Evolutionary conservation across 2,113 vertebrate species (phyloP).

Genomic region (Tupaia chinensis): DNA sequence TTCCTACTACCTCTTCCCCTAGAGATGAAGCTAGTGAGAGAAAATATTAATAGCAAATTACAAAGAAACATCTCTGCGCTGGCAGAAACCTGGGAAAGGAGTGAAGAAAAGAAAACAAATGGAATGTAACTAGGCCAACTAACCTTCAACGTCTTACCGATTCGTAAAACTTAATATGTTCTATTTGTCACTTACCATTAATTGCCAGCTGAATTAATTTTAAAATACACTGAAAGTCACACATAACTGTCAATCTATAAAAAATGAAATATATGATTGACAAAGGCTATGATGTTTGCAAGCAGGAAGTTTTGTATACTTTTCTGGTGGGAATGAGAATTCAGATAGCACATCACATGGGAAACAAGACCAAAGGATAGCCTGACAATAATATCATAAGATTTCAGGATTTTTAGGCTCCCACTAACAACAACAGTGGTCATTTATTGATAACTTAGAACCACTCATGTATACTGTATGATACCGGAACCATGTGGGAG

Average conservation of each 20-base stretch:
- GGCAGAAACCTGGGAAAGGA: background rate
- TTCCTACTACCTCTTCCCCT: constrained; percentile 23
- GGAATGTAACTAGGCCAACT: background rate
- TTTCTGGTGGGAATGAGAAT: too few relatives aligned
- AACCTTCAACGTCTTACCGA: background rate
- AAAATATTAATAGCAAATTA: constrained; percentile 1
- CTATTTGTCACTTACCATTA: background rate
- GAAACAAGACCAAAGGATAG: background rate
- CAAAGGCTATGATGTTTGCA: too few relatives aligned
- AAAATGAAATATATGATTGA: background rate
- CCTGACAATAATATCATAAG: background rate
- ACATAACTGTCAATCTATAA: background rate
- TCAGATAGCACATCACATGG: too few relatives aligned
- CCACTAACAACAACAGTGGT: background rate
- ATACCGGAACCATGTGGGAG: too few relatives aligned
- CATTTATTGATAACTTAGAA: background rate
- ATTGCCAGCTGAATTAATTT: background rate
- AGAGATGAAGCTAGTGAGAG: background rate
- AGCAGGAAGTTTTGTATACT: too few relatives aligned
- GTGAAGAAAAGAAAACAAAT: background rate
- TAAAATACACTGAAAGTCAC: constrained; percentile 7
- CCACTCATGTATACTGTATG: background rate
- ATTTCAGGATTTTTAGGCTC: background rate
- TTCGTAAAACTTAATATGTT: background rate
- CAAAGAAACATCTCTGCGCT: background rate